phyloP scores from a whole-genome alignment of 1,140 invertebrate species.

The Drosophila neocordata region DNA sequence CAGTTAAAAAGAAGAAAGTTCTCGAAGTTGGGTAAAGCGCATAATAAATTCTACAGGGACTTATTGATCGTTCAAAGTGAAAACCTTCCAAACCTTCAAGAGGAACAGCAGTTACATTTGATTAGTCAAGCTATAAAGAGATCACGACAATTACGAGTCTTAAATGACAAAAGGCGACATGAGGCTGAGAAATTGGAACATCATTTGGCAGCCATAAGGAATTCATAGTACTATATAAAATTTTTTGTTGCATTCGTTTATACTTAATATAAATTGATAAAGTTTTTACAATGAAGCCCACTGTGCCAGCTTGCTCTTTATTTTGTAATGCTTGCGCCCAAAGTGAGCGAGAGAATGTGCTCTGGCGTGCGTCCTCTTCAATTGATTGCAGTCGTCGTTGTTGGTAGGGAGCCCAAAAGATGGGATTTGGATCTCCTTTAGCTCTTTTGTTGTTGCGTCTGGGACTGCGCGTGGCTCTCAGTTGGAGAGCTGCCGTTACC shows the following conservation, averaged over 20 bases:
- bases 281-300: background rate
- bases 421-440: constrained; percentile 69
- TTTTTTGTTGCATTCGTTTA: background rate
- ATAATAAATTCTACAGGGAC: constrained; percentile 52
- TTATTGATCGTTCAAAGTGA: constrained; percentile 48
- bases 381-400: constrained; percentile 60
- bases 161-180: constrained; percentile 10
- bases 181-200: constrained; percentile 12
- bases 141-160: constrained; percentile 3
- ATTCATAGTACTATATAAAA: background rate
- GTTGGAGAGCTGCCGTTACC: constrained; percentile 4
- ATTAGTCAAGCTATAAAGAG: constrained; percentile 9
- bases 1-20: constrained; percentile 40
- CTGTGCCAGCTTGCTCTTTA: background rate
- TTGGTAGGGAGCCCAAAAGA: constrained; percentile 51
- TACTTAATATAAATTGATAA: background rate
- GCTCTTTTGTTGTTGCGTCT: constrained; percentile 35
- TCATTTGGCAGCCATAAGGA: constrained; percentile 18
- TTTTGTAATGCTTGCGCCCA: constrained; percentile 16
- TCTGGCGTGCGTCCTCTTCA: constrained; percentile 76
- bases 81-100: constrained; percentile 23
- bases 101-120: background rate
- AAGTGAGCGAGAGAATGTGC: constrained; percentile 63
- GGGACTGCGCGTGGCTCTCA: constrained; percentile 1
- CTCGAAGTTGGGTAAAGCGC: constrained; percentile 23